Evolutionary conservation across 2,888 invertebrate genomes (phyloP), one percentile per base, ranked within the genome.

Genomic region (Perithous albicinctus): DNA sequence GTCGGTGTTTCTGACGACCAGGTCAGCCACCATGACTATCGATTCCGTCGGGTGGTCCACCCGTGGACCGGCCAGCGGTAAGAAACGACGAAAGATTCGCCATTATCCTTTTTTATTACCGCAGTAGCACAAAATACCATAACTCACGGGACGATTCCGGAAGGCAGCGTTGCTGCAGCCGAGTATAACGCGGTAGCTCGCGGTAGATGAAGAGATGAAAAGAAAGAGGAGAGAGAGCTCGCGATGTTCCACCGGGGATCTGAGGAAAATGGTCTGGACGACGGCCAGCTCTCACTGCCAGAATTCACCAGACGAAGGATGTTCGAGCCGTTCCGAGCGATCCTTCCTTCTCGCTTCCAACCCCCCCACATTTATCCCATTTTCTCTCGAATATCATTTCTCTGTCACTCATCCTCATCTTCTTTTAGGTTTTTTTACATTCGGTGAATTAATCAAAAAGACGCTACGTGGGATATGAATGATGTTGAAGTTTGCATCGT

Each of bases 251-350:
- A 75, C 61, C 70, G 72, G 77, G n/a, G 80, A 73, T 48, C 75
- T 76, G 72, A 84, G 80, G 80, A 80, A 85, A 83, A 85, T 84
- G 83, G 85, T 70, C 85, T 87, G 87, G 87, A 87, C 78, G 74
- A 59, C 59, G 74, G 86, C 87, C 87, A 87, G 84, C 63, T 64
- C 70, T 69, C 56, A 66, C 63, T 87, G 86, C 87, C 87, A 86
- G 84, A 85, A 85, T 83, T 85, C 83, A 63, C 77, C 81, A 84
- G 82, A 80, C 81, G 82, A 80, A 54, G 72, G 72, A 78, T 66
- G 73, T 73, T 67, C 61, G 43, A 66, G 63, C 29, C 56, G 41
- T 41, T 72, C 67, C 41, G 70, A 78, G n/a, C n/a, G n/a, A 54
- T 63, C 43, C 41, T 67, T 56, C 43, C 32, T 18, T 67, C 67